Percentiles rank a stretch among this genome's conserved stretches.
These are phyloP conservation scores for Gopherus flavomarginatus DNA, from an alignment of 2,113 vertebrate genomes.

Conservation along the genomic window DNA sequence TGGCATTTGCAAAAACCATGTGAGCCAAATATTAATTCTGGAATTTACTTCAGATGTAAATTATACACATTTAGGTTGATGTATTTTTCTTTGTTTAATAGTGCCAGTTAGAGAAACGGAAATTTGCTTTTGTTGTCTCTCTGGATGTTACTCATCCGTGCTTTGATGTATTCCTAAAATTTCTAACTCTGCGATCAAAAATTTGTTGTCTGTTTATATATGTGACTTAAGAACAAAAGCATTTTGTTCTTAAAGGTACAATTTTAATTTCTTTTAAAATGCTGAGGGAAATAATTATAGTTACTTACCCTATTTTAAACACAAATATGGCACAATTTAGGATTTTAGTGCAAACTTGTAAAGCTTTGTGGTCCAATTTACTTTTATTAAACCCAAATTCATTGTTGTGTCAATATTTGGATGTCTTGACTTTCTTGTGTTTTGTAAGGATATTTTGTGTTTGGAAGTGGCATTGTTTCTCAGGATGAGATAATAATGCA, in stretches of 20 bases:
- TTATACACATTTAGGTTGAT: background rate
- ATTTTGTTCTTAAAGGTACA: slow-evolving; percentile 55
- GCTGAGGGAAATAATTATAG: background rate
- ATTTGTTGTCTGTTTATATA: slow-evolving; percentile 21
- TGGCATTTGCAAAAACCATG: slow-evolving; percentile 60
- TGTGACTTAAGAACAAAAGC: slow-evolving; percentile 54
- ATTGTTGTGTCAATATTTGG: slow-evolving; percentile 12
- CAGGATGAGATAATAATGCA: slow-evolving; percentile 57
- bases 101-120: slow-evolving; percentile 75
- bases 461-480: slow-evolving; percentile 55
- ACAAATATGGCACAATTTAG: background rate
- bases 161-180: background rate
- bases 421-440: slow-evolving; percentile 51
- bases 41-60: background rate
- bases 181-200: slow-evolving; percentile 30
- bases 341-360: slow-evolving; percentile 27
- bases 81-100: background rate
- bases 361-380: background rate
- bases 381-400: background rate
- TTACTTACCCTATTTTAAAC: slow-evolving; percentile 7
- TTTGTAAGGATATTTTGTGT: slow-evolving; percentile 19
- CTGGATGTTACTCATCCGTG: slow-evolving; percentile 23
- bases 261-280: slow-evolving; percentile 32
- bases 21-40: background rate
- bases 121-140: slow-evolving; percentile 58